phyloP scores from a whole-genome alignment of 2,797 vertebrate species.

The Pseudomugil tenellus region DNA sequence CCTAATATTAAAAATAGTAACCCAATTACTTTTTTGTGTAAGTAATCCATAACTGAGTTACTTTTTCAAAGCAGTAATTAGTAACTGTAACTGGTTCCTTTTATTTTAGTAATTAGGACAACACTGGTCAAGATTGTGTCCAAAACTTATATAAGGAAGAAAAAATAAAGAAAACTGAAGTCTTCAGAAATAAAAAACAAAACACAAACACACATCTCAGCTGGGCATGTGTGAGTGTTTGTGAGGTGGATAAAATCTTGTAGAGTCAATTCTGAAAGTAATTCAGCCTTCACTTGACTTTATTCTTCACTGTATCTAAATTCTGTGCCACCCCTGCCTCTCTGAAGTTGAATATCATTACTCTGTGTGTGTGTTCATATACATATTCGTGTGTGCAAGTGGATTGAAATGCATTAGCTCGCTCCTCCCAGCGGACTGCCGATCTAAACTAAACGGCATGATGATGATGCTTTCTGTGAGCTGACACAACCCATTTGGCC shows the following conservation, averaged over 20 bases:
- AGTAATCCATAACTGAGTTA: too few species aligned
- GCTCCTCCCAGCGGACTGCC: constrained; percentile 70
- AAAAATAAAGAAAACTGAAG: background rate
- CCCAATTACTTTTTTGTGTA: too few species aligned
- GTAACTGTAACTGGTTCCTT: too few species aligned
- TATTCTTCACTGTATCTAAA: constrained; percentile 49
- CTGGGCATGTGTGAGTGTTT: constrained; percentile 8
- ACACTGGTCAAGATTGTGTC: background rate
- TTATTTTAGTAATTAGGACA: too few species aligned
- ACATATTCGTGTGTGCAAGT: constrained; percentile 29
- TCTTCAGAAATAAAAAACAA: background rate
- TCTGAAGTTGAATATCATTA: constrained; percentile 60
- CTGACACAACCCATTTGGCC: constrained; percentile 82
- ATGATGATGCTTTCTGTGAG: constrained; percentile 80
- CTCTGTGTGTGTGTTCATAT: constrained; percentile 18
- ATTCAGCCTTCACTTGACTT: constrained; percentile 52
- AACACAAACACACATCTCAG: too few species aligned
- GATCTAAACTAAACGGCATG: constrained; percentile 78
- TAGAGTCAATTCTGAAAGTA: constrained; percentile 30
- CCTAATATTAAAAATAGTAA: too few species aligned
- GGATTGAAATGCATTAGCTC: constrained; percentile 69
- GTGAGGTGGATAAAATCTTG: constrained; percentile 2
- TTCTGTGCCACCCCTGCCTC: constrained; percentile 54
- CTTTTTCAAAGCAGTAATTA: too few species aligned
- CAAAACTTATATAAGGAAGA: background rate